Evolutionary conservation across 53 echinoderm and acorn worm species (phyloP).

Genomic region (Pentamera pediparva): DNA sequence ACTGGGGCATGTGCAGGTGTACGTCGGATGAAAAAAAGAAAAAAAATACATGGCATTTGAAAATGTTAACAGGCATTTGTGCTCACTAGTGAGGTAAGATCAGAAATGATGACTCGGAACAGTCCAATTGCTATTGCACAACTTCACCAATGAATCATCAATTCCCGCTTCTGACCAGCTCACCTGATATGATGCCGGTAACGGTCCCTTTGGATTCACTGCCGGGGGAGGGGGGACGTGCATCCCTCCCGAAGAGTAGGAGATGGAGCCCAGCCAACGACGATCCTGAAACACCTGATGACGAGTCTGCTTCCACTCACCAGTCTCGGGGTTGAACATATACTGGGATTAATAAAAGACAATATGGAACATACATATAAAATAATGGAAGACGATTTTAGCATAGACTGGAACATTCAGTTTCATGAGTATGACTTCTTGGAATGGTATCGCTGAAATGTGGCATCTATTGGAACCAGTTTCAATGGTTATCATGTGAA

Average conservation of each 20-base stretch:
- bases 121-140: neutral
- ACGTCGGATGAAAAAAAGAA: neutral
- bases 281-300: conserved; percentile 93
- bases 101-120: no score
- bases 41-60: neutral
- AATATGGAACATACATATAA: no score
- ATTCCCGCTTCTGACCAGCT: no score
- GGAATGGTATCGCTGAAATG: no score
- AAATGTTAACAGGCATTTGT: no score
- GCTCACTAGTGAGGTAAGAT: no score
- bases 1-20: neutral
- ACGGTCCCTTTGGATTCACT: conserved; percentile 60
- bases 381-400: no score
- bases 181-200: conserved; percentile 44
- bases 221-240: conserved; percentile 52
- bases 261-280: conserved; percentile 91
- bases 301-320: conserved; percentile 84
- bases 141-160: neutral
- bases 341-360: no score
- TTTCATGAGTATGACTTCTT: no score
- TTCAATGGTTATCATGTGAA: no score
- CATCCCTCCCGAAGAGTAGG: conserved; percentile 62
- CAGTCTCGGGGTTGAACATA: conserved; percentile 95
- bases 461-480: no score
- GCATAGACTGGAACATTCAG: no score